These are phyloP conservation scores for Drosophila seclusa DNA, from an alignment of 2,888 invertebrate genomes.

Conservation along the genomic window DNA sequence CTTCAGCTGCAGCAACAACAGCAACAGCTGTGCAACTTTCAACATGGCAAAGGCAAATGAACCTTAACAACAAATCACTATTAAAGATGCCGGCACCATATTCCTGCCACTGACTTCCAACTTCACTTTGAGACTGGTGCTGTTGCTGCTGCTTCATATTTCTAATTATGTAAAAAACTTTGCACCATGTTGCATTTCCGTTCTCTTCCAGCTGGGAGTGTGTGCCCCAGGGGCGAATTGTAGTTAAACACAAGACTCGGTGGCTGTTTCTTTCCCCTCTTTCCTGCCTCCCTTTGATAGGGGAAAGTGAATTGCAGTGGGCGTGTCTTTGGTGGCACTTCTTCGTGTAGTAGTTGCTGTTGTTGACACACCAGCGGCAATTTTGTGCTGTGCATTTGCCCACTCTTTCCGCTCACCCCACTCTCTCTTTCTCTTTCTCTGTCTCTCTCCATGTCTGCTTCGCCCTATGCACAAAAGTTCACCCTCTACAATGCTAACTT, in stretches of 20 bases:
- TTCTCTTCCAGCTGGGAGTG: background rate
- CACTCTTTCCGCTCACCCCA: conserved; percentile 11
- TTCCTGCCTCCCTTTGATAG: conserved; percentile 10
- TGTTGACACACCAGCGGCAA: conserved; percentile 67
- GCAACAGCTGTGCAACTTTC: conserved; percentile 6
- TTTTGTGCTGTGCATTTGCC: conserved; percentile 49
- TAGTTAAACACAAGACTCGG: conserved; percentile 63
- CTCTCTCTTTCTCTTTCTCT: too few relatives aligned
- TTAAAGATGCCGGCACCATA: conserved; percentile 47
- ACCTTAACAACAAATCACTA: conserved; percentile 75
- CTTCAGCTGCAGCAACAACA: conserved; percentile 22
- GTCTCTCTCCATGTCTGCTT: conserved; percentile 1
- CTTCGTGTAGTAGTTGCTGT: conserved; percentile 18
- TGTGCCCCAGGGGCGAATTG: conserved; percentile 55
- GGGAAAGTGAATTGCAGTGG: conserved; percentile 45
- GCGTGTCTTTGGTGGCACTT: conserved; percentile 49
- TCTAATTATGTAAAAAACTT: conserved; percentile 76
- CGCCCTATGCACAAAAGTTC: conserved; percentile 14
- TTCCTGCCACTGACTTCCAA: background rate
- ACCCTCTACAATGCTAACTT: conserved; percentile 50
- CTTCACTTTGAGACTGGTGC: background rate
- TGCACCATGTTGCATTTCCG: conserved; percentile 56
- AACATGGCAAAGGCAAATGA: conserved; percentile 64
- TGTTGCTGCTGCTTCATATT: conserved; percentile 57
- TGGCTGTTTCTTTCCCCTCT: background rate